phyloP scores from a whole-genome alignment of 2,888 invertebrate species.

The Phorcus lineatus region DNA sequence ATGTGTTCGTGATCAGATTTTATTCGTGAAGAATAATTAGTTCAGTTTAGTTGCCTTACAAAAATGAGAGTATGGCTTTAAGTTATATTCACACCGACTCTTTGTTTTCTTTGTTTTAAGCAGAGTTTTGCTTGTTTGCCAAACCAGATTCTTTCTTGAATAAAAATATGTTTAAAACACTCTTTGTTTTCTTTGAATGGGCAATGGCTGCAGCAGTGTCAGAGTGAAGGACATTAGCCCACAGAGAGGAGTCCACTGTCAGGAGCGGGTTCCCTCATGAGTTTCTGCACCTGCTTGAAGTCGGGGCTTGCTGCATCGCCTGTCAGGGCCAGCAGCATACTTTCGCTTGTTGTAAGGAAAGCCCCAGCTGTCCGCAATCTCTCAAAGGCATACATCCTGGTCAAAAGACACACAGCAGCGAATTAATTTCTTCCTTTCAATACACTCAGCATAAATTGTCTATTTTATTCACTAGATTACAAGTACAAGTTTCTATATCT shows the following conservation, averaged over 20 bases:
- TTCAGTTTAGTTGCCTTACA: too few species aligned
- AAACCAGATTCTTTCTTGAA: too few species aligned
- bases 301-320: constrained; percentile 71
- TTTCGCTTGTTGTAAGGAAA: constrained; percentile 74
- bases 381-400: constrained; percentile 73
- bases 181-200: too few species aligned
- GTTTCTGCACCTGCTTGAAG: constrained; percentile 72
- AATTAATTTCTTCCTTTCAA: not conserved
- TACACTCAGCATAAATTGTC: not conserved
- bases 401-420: constrained; percentile 12
- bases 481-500: constrained; percentile 75
- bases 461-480: not conserved
- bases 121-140: too few species aligned
- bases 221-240: too few species aligned
- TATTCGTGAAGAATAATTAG: too few species aligned
- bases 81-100: too few species aligned
- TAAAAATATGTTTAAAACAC: too few species aligned
- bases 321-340: constrained; percentile 68
- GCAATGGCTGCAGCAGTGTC: too few species aligned
- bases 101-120: too few species aligned
- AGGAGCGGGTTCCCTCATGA: constrained; percentile 72
- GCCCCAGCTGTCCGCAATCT: constrained; percentile 73
- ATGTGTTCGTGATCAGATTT: too few species aligned
- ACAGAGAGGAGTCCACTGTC: constrained; percentile 70
- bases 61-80: too few species aligned